phyloP scores from a whole-genome alignment of 1,140 invertebrate species.

The Eupristina koningsbergeri region DNA sequence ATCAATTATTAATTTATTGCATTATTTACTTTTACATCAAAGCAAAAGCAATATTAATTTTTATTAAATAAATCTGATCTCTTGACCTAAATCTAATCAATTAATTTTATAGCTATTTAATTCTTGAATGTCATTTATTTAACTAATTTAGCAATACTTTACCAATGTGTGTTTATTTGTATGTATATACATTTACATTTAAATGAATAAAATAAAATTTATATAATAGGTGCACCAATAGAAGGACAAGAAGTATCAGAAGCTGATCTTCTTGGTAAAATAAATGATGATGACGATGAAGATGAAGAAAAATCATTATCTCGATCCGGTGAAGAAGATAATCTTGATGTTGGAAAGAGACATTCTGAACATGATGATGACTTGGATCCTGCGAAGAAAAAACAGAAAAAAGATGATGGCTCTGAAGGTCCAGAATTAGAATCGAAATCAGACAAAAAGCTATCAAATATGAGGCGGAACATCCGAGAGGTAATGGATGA shows the following conservation, averaged over 20 bases:
- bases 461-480: constrained; percentile 83
- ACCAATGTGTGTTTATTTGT: too few relatives aligned
- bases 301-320: constrained; percentile 63
- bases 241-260: constrained; percentile 71
- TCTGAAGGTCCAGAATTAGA: constrained; percentile 65
- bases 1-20: too few relatives aligned
- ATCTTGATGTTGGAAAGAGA: constrained; percentile 59
- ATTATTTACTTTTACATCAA: too few relatives aligned
- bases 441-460: constrained; percentile 76
- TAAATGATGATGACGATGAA: constrained; percentile 67
- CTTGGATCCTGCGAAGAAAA: constrained; percentile 63
- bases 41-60: too few relatives aligned
- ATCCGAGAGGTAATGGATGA: constrained; percentile 94
- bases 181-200: neutral
- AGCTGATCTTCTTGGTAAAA: constrained; percentile 68
- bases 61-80: too few relatives aligned
- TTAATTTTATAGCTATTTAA: too few relatives aligned
- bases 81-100: too few relatives aligned
- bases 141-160: too few relatives aligned
- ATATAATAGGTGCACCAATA: constrained; percentile 65
- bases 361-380: constrained; percentile 62
- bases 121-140: too few relatives aligned
- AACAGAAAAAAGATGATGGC: constrained; percentile 66
- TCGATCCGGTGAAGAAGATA: constrained; percentile 65
- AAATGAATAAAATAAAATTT: neutral